phyloP scores from a whole-genome alignment of 2,113 vertebrate genomes.

The Deroptyus accipitrinus region DNA sequence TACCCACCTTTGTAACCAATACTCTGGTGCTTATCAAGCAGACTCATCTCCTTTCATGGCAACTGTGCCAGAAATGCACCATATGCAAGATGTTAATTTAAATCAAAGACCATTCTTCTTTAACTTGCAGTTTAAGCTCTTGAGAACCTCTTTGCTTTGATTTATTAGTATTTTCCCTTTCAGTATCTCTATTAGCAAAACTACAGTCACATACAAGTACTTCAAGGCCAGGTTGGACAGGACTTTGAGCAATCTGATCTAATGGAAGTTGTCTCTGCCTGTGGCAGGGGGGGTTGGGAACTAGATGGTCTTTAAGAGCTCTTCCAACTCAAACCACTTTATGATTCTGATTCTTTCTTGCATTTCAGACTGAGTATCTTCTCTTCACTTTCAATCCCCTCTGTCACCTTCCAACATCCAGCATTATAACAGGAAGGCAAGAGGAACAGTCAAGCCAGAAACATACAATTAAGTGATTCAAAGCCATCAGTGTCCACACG shows the following conservation, averaged over 20 bases:
- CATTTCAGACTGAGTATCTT: accelerated
- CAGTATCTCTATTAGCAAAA: background rate
- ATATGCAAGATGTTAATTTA: accelerated
- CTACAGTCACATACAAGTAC: accelerated
- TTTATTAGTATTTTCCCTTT: background rate
- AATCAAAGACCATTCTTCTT: background rate
- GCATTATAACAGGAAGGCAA: accelerated
- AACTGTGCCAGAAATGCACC: background rate
- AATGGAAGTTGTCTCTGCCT: background rate
- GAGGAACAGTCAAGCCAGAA: background rate
- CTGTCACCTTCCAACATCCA: accelerated
- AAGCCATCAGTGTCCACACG: accelerated
- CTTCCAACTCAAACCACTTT: background rate
- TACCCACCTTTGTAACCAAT: background rate
- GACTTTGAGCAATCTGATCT: background rate
- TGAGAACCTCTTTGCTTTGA: accelerated
- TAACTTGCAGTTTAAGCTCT: background rate
- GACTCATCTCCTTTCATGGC: background rate
- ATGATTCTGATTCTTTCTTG: background rate
- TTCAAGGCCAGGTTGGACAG: background rate
- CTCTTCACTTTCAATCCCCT: background rate
- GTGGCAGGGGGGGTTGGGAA: background rate
- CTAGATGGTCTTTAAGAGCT: background rate
- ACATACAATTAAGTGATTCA: accelerated
- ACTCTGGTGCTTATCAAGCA: background rate